A percentile compares a stretch with the other conserved stretches of the same genome.
Evolutionary conservation across 1,140 invertebrate genomes (phyloP).

Genomic region (Ridgeia piscesae): DNA sequence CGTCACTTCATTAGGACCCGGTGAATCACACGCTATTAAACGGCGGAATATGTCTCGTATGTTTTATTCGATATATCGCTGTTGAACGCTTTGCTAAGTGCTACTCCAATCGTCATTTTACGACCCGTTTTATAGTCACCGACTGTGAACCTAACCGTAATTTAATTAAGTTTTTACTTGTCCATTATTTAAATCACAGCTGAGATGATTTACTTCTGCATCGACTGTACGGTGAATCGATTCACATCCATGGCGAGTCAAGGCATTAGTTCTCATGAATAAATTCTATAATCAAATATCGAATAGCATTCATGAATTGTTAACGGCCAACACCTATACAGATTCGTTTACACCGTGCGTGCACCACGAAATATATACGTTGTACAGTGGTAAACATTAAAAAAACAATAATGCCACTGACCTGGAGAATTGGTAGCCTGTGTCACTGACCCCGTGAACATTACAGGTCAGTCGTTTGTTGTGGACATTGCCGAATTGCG

Average conservation of each 20-base stretch:
- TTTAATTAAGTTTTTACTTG: constrained; percentile 2
- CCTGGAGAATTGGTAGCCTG: too few relatives aligned
- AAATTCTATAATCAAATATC: background rate
- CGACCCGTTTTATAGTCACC: background rate
- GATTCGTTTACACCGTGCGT: background rate
- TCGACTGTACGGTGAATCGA: background rate
- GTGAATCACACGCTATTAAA: background rate
- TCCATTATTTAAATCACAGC: background rate
- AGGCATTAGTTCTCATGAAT: background rate
- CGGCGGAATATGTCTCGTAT: background rate
- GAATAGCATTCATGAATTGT: background rate
- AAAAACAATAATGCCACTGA: too few relatives aligned
- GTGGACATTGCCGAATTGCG: too few relatives aligned
- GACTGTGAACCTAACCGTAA: background rate
- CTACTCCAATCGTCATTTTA: background rate
- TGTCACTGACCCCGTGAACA: too few relatives aligned
- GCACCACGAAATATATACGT: background rate
- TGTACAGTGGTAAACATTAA: too few relatives aligned
- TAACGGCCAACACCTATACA: background rate
- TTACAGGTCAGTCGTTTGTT: too few relatives aligned
- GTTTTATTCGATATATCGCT: background rate
- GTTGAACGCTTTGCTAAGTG: background rate
- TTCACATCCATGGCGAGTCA: background rate
- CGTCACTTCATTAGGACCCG: background rate
- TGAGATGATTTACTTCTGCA: background rate